Evolutionary conservation across 1,140 invertebrate genomes (phyloP), one percentile per base, ranked within the genome.

Genomic region (Idris sp.): DNA sequence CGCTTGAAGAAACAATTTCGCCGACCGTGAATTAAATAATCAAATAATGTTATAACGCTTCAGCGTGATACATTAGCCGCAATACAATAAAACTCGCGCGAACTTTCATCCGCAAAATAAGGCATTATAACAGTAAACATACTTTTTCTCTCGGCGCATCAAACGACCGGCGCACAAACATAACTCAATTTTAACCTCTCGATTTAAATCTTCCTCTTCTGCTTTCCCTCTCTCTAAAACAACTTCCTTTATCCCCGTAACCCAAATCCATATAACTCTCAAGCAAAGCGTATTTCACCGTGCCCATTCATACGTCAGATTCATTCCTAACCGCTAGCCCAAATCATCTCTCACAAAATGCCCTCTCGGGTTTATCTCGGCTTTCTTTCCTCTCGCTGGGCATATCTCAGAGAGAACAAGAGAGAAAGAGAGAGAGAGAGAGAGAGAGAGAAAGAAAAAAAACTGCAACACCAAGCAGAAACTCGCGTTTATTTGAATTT

Each of bases 261-360:
- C 58, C 59, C 59, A 51, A 72, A 72, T 64, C 59, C 58, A 44
- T 51, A 64, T 51, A 72, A 51, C 44, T 64, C 59, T 49, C 49
- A 10, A 43, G 15, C 48, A 11, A 62, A 54, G 46, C 58, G 43
- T 72, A 72, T 72, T 72, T 72, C 59, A 64, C 36, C 44, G 59
- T 41, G 31, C 30, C 53, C 53, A 73, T 73, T 73, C 59, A 73
- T 65, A 73, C 69, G 69, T 73, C 69, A 73, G 59, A 65, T 59
- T 73, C 69, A 73, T 64, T 73, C 59, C 30, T 58, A 72, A 62
- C 56, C 43, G 31, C 67, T 41, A 46, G 40, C 28, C 59, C 19
- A 65, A 73, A 65, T 73, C 59, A 58, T 51, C 44, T 53, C n/a
- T n/a, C 10, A 49, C 38, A 15, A 54, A 61, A 53, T 28, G 10